phyloP scores from a whole-genome alignment of 2,888 invertebrate species.

The Dasypolia templi region DNA sequence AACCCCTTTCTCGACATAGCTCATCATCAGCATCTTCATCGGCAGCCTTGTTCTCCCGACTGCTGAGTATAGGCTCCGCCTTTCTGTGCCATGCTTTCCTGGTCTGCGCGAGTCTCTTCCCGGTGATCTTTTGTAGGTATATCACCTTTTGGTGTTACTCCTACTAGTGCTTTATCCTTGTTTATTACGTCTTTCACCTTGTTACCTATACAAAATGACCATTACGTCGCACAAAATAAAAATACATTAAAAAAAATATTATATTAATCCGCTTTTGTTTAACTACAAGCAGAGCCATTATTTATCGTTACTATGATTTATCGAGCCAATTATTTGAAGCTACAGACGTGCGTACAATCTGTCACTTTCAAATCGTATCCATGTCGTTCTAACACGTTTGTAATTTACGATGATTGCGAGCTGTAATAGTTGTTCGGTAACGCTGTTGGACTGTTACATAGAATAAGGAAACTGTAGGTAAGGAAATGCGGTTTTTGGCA shows the following conservation, averaged over 20 bases:
- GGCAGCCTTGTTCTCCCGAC: no score
- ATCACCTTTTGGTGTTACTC: background rate
- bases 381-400: constrained; percentile 6
- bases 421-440: constrained; percentile 41
- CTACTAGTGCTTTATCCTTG: background rate
- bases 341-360: constrained; percentile 12
- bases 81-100: no score
- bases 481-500: no score
- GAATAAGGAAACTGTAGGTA: background rate
- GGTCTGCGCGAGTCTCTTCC: no score
- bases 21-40: no score
- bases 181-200: background rate
- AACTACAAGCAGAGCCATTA: constrained; percentile 25
- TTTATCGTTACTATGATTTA: constrained; percentile 43
- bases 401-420: constrained; percentile 52
- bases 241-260: background rate
- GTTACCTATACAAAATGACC: background rate
- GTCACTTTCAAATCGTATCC: constrained; percentile 40
- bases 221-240: constrained; percentile 15
- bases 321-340: constrained; percentile 33
- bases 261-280: constrained; percentile 9
- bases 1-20: no score
- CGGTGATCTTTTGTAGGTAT: no score
- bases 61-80: no score
- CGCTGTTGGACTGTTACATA: background rate